Evolutionary conservation across 2,797 vertebrate species (phyloP).

Genomic region (Hafferia zeledoni): DNA sequence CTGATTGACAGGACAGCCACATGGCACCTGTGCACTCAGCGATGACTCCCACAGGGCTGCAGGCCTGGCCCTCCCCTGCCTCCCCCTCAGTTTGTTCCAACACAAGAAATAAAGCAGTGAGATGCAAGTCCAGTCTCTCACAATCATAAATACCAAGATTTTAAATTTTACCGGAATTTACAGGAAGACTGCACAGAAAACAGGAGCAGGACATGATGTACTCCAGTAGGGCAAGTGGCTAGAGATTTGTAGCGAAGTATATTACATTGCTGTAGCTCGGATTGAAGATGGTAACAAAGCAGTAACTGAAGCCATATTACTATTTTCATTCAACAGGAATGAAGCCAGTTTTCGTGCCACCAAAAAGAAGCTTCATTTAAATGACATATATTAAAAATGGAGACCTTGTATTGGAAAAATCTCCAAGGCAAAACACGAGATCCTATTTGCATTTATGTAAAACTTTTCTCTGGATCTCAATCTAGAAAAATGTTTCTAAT

Average conservation of each 20-base stretch:
- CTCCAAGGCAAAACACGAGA: background rate
- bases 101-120: too few species aligned
- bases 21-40: too few species aligned
- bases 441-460: background rate
- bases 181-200: background rate
- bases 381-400: background rate
- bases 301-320: background rate
- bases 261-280: background rate
- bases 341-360: background rate
- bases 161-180: background rate
- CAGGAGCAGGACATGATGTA: background rate
- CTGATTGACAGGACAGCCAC: too few species aligned
- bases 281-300: background rate
- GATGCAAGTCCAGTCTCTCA: too few species aligned
- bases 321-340: background rate
- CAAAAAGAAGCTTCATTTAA: background rate
- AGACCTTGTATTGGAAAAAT: background rate
- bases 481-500: background rate
- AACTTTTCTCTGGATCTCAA: background rate
- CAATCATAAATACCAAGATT: background rate
- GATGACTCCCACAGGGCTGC: too few species aligned
- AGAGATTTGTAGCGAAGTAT: background rate
- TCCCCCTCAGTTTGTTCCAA: too few species aligned
- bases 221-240: background rate
- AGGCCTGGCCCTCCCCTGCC: too few species aligned